phyloP scores from a whole-genome alignment of 2,888 invertebrate species.

The Nemapogon koenigi region DNA sequence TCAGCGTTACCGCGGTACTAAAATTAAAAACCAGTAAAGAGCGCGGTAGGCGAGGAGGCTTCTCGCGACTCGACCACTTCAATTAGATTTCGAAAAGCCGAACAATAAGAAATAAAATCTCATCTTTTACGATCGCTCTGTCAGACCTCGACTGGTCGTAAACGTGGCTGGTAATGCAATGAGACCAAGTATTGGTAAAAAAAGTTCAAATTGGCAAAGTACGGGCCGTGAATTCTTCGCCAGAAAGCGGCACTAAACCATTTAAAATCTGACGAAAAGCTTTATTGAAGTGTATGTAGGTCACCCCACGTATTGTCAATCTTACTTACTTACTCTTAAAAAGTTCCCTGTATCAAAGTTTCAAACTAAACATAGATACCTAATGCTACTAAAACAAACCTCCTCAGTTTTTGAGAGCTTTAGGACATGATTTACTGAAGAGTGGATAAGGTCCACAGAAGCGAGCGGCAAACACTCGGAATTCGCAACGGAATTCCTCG shows the following conservation, averaged over 20 bases:
- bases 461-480: constrained; percentile 28
- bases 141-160: too few species aligned
- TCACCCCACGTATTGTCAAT: too few species aligned
- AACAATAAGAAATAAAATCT: constrained; percentile 63
- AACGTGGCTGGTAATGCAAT: not conserved
- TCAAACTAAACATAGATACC: too few species aligned
- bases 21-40: constrained; percentile 60
- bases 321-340: too few species aligned
- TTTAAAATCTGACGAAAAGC: constrained; percentile 38
- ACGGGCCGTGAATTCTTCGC: not conserved
- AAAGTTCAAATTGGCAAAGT: not conserved
- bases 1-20: constrained; percentile 39
- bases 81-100: constrained; percentile 62
- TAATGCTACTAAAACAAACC: too few species aligned
- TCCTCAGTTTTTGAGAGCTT: not conserved
- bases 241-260: constrained; percentile 16
- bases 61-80: constrained; percentile 36
- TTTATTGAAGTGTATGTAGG: constrained; percentile 49
- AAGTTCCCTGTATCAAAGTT: too few species aligned
- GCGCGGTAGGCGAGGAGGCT: constrained; percentile 33
- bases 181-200: not conserved
- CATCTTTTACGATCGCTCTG: constrained; percentile 54
- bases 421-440: not conserved
- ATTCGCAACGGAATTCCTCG: constrained; percentile 57
- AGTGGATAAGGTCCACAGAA: not conserved